Evolutionary conservation across 2,888 invertebrate species (phyloP), one percentile per base, ranked within the genome.

Genomic region (Catotricha subobsoleta): DNA sequence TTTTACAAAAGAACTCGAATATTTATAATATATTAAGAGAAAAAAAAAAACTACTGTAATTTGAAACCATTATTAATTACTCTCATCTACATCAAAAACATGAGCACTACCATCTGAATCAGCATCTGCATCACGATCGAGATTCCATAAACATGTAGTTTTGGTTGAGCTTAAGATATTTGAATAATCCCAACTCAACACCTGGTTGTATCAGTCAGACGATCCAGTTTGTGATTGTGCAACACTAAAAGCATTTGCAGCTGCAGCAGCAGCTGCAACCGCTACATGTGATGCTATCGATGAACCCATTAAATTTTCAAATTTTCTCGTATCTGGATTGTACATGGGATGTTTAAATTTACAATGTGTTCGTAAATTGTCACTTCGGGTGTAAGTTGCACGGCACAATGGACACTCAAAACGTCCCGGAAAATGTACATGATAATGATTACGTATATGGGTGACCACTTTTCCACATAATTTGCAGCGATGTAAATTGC

Each of bases 391-490:
- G 72, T 86, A 86, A 55, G 83, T 84, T 64, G 84, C 83, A 65
- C 80, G 79, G 69, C 86, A 86, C 64, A 86, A 74, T 62, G 84
- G 84, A 66, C 86, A 86, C 73, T 84, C 83, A 72, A 84, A 86
- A 63, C 82, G 77, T 59, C 86, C 86, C 62, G 84, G 84, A 72
- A 84, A 84, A 72, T 86, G 86, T 68, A 86, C 86, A 71, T 86
- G 84, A 71, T 86, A 86, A 74, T 86, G 86, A 74, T 86, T 86
- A 65, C 86, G 78, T 72, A 84, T 84, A 75, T 86, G 84, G 67
- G 86, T 84, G 70, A 86, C 86, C 73, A 86, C 82, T 76, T 86
- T 86, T 69, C 86, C 84, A 72, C 84, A 86, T 69, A 86, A 76
- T 75, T 84, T 84, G 76, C 86, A 86, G 66, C 83, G 81, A 74